phyloP scores from a whole-genome alignment of 2,888 invertebrate species.

The Arenicola marina region DNA sequence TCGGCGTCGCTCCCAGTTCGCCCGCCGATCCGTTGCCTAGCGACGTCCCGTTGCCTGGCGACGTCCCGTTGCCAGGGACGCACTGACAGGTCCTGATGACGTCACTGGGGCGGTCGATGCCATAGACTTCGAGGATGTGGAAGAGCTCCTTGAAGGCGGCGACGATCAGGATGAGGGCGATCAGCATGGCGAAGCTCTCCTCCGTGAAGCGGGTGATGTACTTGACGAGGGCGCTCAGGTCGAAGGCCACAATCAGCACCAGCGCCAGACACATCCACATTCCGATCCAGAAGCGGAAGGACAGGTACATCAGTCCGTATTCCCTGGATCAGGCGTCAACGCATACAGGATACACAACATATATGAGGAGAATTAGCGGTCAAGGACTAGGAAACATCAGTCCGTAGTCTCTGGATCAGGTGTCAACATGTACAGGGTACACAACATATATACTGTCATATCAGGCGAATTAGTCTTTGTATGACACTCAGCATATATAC shows the following conservation, averaged over 20 bases:
- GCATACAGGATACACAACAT: too few species aligned
- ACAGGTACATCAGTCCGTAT: conserved; percentile 86
- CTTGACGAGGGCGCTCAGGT: conserved; percentile 93
- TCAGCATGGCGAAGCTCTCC: conserved; percentile 95
- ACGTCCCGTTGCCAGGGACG: too few species aligned
- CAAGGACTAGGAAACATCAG: too few species aligned
- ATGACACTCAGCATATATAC: too few species aligned
- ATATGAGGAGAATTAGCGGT: too few species aligned
- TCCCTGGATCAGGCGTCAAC: conserved; percentile 46
- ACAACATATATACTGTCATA: too few species aligned
- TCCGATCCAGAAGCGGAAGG: conserved; percentile 94
- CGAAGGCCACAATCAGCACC: conserved; percentile 84
- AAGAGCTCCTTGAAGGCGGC: conserved; percentile 96
- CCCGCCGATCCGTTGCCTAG: too few species aligned
- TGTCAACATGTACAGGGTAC: too few species aligned
- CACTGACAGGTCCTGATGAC: conserved; percentile 24
- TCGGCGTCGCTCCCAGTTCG: too few species aligned
- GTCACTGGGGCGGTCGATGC: conserved; percentile 37
- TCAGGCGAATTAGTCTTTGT: too few species aligned
- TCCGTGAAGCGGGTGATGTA: conserved; percentile 98
- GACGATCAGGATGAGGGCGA: conserved; percentile 97
- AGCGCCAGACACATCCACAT: conserved; percentile 89
- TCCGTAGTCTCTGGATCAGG: too few species aligned
- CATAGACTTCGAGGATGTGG: conserved; percentile 59
- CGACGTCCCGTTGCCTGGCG: too few species aligned